Conservation (phyloP, 2,797 vertebrate species). For the Poeciliopsis turneri region DNA sequence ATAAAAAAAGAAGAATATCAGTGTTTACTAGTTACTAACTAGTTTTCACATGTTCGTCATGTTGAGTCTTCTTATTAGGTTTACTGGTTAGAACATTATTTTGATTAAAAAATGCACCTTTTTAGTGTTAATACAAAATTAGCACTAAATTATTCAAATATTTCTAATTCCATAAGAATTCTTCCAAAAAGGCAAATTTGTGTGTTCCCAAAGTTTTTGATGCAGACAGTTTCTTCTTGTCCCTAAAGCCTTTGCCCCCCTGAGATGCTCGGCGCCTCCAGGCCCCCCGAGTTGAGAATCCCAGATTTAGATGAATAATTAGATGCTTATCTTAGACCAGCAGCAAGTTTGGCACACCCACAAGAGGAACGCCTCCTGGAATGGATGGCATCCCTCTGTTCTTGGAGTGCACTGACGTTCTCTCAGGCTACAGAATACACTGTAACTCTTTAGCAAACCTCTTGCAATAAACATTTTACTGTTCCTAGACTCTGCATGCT, state of each 20-base stretch:
- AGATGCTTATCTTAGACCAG: constrained; percentile 18
- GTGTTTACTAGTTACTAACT: neutral
- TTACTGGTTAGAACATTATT: neutral
- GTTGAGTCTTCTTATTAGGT: neutral
- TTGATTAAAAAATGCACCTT: neutral
- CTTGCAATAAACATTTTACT: constrained; percentile 1
- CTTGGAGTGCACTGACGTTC: constrained; percentile 64
- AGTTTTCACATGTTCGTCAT: neutral
- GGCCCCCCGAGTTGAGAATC: neutral
- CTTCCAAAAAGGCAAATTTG: neutral
- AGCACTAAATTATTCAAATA: neutral
- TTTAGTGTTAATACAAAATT: neutral
- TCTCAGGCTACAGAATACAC: constrained; percentile 42
- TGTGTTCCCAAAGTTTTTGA: neutral
- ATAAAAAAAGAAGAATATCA: neutral
- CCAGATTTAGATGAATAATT: constrained; percentile 10
- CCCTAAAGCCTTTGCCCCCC: neutral
- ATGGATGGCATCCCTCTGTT: constrained; percentile 70
- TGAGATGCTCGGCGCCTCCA: neutral
- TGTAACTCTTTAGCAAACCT: constrained; percentile 40
- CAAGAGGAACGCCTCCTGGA: constrained; percentile 54
- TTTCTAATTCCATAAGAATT: neutral
- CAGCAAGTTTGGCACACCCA: constrained; percentile 46
- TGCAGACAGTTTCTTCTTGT: neutral
- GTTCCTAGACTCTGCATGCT: neutral